Evolutionary conservation across 2,888 invertebrate genomes (phyloP).

Genomic region (Lissocephala sabroskyi): DNA sequence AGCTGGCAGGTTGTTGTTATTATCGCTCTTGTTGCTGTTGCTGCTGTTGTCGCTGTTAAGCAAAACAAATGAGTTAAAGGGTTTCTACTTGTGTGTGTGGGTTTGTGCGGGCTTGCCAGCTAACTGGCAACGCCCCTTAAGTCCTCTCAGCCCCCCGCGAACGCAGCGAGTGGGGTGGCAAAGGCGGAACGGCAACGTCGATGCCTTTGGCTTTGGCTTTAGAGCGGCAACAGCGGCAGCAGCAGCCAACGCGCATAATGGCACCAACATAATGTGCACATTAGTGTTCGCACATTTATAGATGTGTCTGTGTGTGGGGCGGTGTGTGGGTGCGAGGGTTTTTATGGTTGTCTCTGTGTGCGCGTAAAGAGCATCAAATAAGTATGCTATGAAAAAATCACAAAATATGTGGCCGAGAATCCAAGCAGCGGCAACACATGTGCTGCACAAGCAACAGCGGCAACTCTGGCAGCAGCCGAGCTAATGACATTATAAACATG

Average conservation of each 20-base stretch:
- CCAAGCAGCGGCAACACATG: slow-evolving; percentile 28
- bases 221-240: slow-evolving; percentile 10
- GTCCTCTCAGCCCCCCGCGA: too few species aligned
- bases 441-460: slow-evolving; percentile 33
- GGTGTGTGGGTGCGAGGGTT: slow-evolving; percentile 30
- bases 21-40: slow-evolving; percentile 12
- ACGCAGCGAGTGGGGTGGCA: background rate
- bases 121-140: slow-evolving; percentile 39
- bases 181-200: background rate
- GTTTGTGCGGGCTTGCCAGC: slow-evolving; percentile 24
- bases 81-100: slow-evolving; percentile 52
- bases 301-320: slow-evolving; percentile 32
- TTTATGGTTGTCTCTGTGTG: slow-evolving; percentile 53
- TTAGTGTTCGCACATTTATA: slow-evolving; percentile 67
- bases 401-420: slow-evolving; percentile 57
- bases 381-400: slow-evolving; percentile 36
- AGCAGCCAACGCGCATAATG: slow-evolving; percentile 47
- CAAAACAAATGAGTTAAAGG: slow-evolving; percentile 66
- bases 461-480: slow-evolving; percentile 58
- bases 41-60: slow-evolving; percentile 36
- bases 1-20: slow-evolving; percentile 20
- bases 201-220: background rate
- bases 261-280: slow-evolving; percentile 64
- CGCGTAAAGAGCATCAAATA: slow-evolving; percentile 33
- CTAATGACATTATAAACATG: slow-evolving; percentile 69